Percentiles rank a stretch among this genome's conserved stretches.
Evolutionary conservation across 2,888 invertebrate species (phyloP).

Genomic region (Cataglyphis cursor): DNA sequence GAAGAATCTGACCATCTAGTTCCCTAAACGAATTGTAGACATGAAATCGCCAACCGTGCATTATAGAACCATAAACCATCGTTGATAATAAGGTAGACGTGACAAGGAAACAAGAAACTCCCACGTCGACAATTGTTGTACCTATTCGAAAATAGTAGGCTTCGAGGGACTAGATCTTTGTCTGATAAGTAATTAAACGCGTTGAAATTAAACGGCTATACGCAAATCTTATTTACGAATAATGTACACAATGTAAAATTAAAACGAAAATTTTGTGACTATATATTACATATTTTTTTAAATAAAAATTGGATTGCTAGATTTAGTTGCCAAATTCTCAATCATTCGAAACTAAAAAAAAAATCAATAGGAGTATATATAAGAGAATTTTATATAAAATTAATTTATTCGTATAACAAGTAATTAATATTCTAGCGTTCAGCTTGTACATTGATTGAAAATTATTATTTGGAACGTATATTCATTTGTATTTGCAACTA

Average conservation of each 20-base stretch:
- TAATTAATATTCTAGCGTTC: not conserved
- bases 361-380: not conserved
- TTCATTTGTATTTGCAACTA: slow-evolving; percentile 10
- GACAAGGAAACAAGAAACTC: not conserved
- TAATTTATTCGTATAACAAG: not conserved
- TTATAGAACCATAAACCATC: slow-evolving; percentile 62
- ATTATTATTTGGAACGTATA: not conserved
- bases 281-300: not conserved
- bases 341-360: not conserved
- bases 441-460: not conserved
- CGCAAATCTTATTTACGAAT: not conserved
- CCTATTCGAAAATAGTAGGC: slow-evolving; percentile 1
- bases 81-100: slow-evolving; percentile 12
- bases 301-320: not conserved
- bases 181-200: not conserved
- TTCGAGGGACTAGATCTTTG: not conserved
- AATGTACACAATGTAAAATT: not conserved
- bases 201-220: not conserved
- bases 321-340: not conserved
- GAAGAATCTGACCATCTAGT: slow-evolving; percentile 56
- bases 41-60: slow-evolving; percentile 50
- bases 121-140: not conserved
- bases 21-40: slow-evolving; percentile 33
- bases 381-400: not conserved
- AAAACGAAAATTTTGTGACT: not conserved